Conservation (phyloP, 2,797 vertebrate species). For the Tragopan temminckii region DNA sequence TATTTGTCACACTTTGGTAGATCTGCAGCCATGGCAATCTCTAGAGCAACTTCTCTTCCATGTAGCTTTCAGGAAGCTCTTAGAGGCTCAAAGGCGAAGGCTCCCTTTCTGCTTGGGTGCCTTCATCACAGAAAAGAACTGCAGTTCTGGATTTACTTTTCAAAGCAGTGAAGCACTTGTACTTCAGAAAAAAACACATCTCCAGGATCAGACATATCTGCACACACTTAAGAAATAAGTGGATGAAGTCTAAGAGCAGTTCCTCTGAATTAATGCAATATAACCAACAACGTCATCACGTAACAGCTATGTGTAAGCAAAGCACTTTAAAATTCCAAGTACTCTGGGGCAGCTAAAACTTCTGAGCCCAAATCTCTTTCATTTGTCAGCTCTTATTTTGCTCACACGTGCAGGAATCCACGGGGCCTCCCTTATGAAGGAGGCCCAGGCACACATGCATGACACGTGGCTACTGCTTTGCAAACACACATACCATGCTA, state of each 20-base stretch:
- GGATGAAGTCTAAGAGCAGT: background rate
- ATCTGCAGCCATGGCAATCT: background rate
- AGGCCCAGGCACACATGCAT: background rate
- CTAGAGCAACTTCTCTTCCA: background rate
- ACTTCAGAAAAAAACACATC: background rate
- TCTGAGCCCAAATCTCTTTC: background rate
- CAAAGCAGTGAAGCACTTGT: background rate
- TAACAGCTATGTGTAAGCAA: background rate
- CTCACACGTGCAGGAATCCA: background rate
- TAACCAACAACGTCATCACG: background rate
- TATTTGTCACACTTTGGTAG: background rate
- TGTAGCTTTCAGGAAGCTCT: background rate
- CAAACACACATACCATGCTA: rapidly evolving
- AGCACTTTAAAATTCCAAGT: background rate
- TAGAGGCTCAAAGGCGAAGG: background rate
- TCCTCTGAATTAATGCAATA: background rate
- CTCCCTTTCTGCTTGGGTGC: background rate
- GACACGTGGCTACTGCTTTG: background rate
- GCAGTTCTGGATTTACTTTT: background rate
- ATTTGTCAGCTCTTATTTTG: background rate
- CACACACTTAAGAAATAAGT: background rate
- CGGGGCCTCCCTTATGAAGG: rapidly evolving
- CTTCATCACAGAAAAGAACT: background rate
- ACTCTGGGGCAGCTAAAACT: background rate
- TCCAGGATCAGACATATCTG: background rate